Evolutionary conservation across 2,797 vertebrate genomes (phyloP), one percentile per base, ranked within the genome.

Genomic region (Pelodytes ibericus): DNA sequence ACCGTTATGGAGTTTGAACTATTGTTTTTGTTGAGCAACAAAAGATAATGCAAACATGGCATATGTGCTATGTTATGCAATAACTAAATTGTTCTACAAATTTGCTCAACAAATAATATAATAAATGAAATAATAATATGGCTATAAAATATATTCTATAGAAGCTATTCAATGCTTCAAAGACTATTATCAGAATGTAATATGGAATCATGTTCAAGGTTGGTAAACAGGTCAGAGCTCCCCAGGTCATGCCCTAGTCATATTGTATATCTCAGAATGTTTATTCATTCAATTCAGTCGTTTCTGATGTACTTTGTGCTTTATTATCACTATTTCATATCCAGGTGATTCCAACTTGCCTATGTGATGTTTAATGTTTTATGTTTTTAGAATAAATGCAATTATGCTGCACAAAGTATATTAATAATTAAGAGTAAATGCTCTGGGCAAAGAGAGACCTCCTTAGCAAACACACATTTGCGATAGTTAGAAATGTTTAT

Each of bases 181-280:
- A 53, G 22, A 22, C n/a, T 53, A 2, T 53, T 22, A 53, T 53
- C 49, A 16, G 49, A 22, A 24, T 53, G 24, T 53, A 24, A 11
- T 16, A 53, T 47, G 4, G 49, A 53, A 53, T 53, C 49, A 53
- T 24, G 49, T 20, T 53, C 49, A 53, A 53, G 49, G 49, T 53
- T 53, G 49, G n/a, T 53, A 53, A 53, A 53, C 49, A 53, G 49
- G 49, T 20, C 24, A 53, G 24, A 16, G 49, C 24, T 53, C 49
- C 24, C 49, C 10, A 53, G 3, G n/a, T 2, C 49, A 53, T 10
- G 11, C 2, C 11, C n/a, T 53, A 53, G 20, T 24, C 8, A n/a
- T 53, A 53, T 1, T 39, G 7, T 24, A 53, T 53, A 53, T 20
- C 49, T 53, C n/a, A 53, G n/a, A 20, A 24, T 11, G 20, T 53